Evolutionary conservation across 2,113 vertebrate genomes (phyloP).

Genomic region (Dicentrarchus labrax): DNA sequence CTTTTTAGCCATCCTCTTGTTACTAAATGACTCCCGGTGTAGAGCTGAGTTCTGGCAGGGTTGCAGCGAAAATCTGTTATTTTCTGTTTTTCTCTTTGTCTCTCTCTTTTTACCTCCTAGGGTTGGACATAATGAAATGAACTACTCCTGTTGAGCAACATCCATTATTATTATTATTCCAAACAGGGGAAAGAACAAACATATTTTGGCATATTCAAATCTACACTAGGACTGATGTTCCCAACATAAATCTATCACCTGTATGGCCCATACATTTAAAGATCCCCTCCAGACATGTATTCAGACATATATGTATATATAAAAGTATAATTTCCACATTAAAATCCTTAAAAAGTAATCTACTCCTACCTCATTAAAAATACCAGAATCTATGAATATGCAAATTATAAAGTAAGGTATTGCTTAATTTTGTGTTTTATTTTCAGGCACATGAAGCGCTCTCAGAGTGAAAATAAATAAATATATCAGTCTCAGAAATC

Average conservation of each 20-base stretch:
- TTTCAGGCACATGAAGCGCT: not conserved
- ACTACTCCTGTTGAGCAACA: not conserved
- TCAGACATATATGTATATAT: no score
- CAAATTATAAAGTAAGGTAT: not conserved
- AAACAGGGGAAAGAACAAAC: not conserved
- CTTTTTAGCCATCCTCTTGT: constrained; percentile 21
- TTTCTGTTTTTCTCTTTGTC: not conserved
- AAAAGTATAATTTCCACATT: no score
- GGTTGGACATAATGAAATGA: not conserved
- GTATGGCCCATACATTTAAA: not conserved
- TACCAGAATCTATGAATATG: no score
- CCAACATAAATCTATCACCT: not conserved
- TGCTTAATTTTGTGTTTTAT: not conserved
- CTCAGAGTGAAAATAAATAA: not conserved
- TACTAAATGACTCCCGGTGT: not conserved
- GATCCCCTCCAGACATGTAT: not conserved
- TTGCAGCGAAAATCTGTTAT: not conserved
- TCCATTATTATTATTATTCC: not conserved
- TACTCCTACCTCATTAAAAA: no score
- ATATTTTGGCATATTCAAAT: not conserved
- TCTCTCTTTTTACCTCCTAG: not conserved
- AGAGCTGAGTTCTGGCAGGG: not conserved
- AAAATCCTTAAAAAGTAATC: no score
- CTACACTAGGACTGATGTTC: not conserved
- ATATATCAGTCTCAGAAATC: not conserved